Percentiles rank a stretch among this genome's conserved stretches.
Conservation (phyloP, 2,888 invertebrate genomes). For the Macaria notata region DNA sequence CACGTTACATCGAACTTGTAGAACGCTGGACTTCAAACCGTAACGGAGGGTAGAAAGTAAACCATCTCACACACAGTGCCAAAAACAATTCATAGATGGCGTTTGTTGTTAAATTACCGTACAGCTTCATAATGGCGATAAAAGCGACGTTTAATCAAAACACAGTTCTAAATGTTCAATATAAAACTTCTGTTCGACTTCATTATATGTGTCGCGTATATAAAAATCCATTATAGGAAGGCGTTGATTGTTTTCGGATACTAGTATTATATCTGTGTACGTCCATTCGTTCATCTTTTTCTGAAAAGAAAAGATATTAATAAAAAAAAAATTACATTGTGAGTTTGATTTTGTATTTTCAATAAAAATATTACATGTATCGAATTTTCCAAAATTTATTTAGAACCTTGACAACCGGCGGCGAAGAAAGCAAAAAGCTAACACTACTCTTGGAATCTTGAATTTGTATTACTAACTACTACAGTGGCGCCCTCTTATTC, state of each 20-base stretch:
- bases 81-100: not conserved
- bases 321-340: not conserved
- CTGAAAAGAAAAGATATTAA: constrained; percentile 8
- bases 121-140: too few relatives aligned
- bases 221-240: constrained; percentile 17
- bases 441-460: too few relatives aligned
- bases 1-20: not conserved
- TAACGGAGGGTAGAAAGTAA: too few relatives aligned
- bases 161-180: constrained; percentile 16
- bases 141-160: constrained; percentile 10
- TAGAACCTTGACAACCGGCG: too few relatives aligned
- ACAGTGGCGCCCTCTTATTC: too few relatives aligned
- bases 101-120: not conserved
- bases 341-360: too few relatives aligned
- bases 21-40: too few relatives aligned
- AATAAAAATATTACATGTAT: too few relatives aligned
- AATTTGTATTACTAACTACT: too few relatives aligned
- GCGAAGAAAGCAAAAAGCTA: too few relatives aligned
- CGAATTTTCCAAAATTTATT: too few relatives aligned
- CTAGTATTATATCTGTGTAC: constrained; percentile 14
- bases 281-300: constrained; percentile 2
- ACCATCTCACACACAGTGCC: not conserved
- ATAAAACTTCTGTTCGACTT: not conserved
- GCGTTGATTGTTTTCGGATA: constrained; percentile 2
- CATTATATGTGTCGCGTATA: constrained; percentile 6